phyloP scores from a whole-genome alignment of 1,140 invertebrate species.

The Megathymus violae region DNA sequence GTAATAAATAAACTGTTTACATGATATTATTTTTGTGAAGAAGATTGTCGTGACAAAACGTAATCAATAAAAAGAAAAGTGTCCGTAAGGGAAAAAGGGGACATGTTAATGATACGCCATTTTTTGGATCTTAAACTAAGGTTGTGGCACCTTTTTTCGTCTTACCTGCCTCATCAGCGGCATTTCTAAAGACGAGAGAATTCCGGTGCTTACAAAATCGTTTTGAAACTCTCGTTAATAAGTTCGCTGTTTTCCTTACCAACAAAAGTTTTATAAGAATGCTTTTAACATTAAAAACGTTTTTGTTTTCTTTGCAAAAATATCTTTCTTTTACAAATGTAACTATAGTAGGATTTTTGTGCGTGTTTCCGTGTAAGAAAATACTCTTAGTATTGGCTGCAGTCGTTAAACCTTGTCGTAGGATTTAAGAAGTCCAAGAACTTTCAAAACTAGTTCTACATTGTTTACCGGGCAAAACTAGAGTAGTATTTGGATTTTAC shows the following conservation, averaged over 20 bases:
- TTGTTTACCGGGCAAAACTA: no score
- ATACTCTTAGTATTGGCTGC: no score
- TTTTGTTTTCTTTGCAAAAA: background rate
- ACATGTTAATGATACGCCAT: slow-evolving; percentile 30
- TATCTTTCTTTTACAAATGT: background rate
- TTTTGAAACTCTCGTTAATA: background rate
- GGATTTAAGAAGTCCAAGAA: no score
- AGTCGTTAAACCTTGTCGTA: no score
- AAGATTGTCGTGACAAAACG: slow-evolving; percentile 22
- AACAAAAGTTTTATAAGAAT: background rate
- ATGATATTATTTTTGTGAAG: slow-evolving; percentile 13
- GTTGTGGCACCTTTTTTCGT: slow-evolving; percentile 17
- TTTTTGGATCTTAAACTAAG: slow-evolving; percentile 30
- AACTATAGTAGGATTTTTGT: background rate
- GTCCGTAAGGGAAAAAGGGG: background rate
- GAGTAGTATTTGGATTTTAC: no score
- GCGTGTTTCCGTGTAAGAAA: no score
- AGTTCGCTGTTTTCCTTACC: background rate
- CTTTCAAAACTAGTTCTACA: no score
- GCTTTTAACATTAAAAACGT: background rate
- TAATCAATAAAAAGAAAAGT: slow-evolving; percentile 20
- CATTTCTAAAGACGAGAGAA: background rate
- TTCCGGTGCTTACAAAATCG: background rate
- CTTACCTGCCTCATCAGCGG: slow-evolving; percentile 3
- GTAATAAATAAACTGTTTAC: slow-evolving; percentile 4